phyloP scores from a whole-genome alignment of 2,797 vertebrate genomes.

The Chaetophractus vellerosus region DNA sequence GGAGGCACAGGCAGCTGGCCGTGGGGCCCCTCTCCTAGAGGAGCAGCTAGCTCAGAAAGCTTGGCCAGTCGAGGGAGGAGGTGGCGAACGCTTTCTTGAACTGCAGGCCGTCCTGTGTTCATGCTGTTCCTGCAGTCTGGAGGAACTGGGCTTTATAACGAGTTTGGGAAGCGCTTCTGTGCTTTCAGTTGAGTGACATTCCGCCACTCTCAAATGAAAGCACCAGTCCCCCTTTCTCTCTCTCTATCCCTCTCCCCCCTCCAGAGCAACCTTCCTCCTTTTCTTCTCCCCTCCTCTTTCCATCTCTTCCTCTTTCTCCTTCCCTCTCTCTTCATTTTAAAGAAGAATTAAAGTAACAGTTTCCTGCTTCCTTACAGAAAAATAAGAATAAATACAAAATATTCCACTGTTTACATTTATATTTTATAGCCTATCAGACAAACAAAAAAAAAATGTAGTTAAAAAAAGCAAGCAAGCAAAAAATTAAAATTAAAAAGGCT shows the following conservation, averaged over 20 bases:
- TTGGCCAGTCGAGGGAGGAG: neutral
- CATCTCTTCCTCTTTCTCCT: neutral
- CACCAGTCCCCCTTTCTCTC: neutral
- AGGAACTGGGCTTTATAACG: slow-evolving; percentile 65
- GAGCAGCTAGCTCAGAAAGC: slow-evolving; percentile 59
- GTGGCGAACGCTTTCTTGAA: slow-evolving; percentile 47
- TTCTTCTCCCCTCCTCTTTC: neutral
- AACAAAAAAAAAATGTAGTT: too few relatives aligned
- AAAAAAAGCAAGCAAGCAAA: too few relatives aligned
- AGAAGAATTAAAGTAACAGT: neutral
- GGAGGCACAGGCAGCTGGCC: too few relatives aligned
- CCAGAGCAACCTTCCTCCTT: neutral
- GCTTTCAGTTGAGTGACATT: slow-evolving; percentile 8
- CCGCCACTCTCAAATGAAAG: slow-evolving; percentile 6
- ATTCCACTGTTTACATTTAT: slow-evolving; percentile 55
- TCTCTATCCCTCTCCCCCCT: neutral
- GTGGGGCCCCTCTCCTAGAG: too few relatives aligned
- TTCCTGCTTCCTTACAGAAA: slow-evolving; percentile 48
- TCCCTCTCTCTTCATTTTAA: slow-evolving; percentile 7
- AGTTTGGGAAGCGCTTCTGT: slow-evolving; percentile 22
- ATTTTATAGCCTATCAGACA: neutral
- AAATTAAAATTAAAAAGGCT: neutral
- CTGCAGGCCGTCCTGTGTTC: neutral
- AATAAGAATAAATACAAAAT: slow-evolving; percentile 56
- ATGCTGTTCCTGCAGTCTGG: slow-evolving; percentile 28